A percentile compares a stretch with the other conserved stretches of the same genome.
These are phyloP conservation scores for Stomorhina lunata DNA, from an alignment of 2,888 invertebrate genomes.

Conservation along the genomic window DNA sequence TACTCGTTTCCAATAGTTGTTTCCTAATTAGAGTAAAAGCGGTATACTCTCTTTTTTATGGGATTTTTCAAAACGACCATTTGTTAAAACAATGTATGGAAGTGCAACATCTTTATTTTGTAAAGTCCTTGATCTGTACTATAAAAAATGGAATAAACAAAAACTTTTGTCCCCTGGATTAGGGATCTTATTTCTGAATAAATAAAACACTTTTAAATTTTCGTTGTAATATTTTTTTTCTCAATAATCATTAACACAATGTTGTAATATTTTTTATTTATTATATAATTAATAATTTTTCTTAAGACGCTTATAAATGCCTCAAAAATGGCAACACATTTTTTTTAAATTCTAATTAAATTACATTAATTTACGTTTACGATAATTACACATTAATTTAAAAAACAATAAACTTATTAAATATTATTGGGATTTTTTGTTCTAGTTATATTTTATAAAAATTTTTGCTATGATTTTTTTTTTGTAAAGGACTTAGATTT, in stretches of 20 bases:
- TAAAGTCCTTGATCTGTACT: too few species aligned
- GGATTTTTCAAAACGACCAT: too few species aligned
- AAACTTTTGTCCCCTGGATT: too few species aligned
- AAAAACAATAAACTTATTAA: slow-evolving; percentile 61
- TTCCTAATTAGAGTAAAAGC: too few species aligned
- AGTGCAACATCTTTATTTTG: too few species aligned
- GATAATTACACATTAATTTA: slow-evolving; percentile 60
- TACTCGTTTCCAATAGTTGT: too few species aligned
- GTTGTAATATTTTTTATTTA: slow-evolving; percentile 70
- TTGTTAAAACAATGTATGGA: too few species aligned
- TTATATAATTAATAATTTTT: slow-evolving; percentile 13
- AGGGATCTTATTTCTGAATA: slow-evolving; percentile 31
- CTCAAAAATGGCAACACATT: slow-evolving; percentile 60
- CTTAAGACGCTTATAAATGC: slow-evolving; percentile 51
- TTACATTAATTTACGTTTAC: slow-evolving; percentile 37
- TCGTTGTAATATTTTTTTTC: slow-evolving; percentile 42
- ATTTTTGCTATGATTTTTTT: slow-evolving; percentile 31
- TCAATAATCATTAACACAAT: slow-evolving; percentile 72
- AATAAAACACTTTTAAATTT: slow-evolving; percentile 49
- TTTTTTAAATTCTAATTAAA: slow-evolving; percentile 53
- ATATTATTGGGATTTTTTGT: slow-evolving; percentile 34
- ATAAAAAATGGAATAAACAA: too few species aligned
- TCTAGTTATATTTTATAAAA: slow-evolving; percentile 18
- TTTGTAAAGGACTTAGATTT: background rate
- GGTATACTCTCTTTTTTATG: too few species aligned